These are phyloP conservation scores for Haemorhous mexicanus DNA, from an alignment of 2,113 vertebrate species.

Conservation along the genomic window DNA sequence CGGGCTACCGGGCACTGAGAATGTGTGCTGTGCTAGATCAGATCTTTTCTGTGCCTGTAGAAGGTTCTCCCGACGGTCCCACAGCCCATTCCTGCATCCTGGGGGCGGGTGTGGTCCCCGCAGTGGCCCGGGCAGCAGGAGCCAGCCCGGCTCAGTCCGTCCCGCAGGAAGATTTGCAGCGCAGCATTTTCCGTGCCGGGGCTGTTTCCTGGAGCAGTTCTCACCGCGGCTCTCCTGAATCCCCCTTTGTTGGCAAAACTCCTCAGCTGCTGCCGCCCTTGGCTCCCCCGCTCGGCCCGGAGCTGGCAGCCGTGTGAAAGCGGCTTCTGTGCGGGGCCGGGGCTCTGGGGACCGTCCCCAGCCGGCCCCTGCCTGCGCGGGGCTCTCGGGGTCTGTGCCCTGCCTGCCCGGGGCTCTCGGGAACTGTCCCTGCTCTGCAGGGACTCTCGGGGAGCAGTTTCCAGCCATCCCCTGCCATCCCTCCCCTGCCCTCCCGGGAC, in stretches of 20 bases:
- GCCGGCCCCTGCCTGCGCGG: neutral
- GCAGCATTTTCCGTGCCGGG: neutral
- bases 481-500: too few relatives aligned
- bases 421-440: too few relatives aligned
- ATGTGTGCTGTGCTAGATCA: rapidly evolving
- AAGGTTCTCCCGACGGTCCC: neutral
- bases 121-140: neutral
- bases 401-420: neutral
- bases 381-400: too few relatives aligned
- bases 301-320: neutral
- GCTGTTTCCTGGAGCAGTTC: neutral
- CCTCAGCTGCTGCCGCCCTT: neutral
- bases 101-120: neutral
- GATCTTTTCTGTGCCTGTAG: neutral
- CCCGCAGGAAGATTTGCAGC: neutral
- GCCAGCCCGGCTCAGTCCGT: neutral
- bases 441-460: neutral
- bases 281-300: neutral
- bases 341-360: neutral
- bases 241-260: neutral
- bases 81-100: rapidly evolving
- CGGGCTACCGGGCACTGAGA: neutral
- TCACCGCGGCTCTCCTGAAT: neutral
- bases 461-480: neutral
- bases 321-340: neutral